phyloP scores from a whole-genome alignment of 2,888 invertebrate genomes.

The Hypselothyrea guttata region DNA sequence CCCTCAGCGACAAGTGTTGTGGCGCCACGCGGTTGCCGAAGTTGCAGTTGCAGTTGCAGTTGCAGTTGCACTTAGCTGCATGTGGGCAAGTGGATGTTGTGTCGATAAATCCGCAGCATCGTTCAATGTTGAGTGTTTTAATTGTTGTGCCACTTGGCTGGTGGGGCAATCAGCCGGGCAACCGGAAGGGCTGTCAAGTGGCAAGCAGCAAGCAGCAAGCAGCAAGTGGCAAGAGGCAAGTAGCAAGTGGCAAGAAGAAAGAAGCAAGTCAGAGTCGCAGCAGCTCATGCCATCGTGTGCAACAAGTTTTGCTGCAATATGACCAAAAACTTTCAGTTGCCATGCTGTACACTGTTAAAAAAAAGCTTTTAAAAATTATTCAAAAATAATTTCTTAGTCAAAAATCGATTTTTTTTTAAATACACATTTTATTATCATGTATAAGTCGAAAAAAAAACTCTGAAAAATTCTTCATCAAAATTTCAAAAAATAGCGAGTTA shows the following conservation, averaged over 20 bases:
- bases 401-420: no score
- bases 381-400: no score
- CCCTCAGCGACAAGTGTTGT: conserved; percentile 41
- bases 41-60: conserved; percentile 40
- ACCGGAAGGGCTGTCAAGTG: conserved; percentile 1
- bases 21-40: conserved; percentile 47
- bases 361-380: no score
- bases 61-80: conserved; percentile 37
- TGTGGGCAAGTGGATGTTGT: conserved; percentile 9
- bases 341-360: conserved; percentile 18
- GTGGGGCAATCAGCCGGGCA: conserved; percentile 3
- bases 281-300: conserved; percentile 65
- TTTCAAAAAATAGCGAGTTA: no score
- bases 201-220: conserved; percentile 14
- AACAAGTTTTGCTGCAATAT: conserved; percentile 42
- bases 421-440: no score
- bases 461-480: no score
- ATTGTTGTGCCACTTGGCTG: conserved; percentile 61
- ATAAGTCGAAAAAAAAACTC: no score
- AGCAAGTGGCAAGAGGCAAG: conserved; percentile 12
- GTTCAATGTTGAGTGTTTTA: conserved; percentile 56
- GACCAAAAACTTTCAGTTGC: conserved; percentile 26
- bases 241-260: no score
- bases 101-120: conserved; percentile 39
- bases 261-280: conserved; percentile 61